Conservation (phyloP, 2,113 vertebrate genomes). For the Gymnorhina tibicen region DNA sequence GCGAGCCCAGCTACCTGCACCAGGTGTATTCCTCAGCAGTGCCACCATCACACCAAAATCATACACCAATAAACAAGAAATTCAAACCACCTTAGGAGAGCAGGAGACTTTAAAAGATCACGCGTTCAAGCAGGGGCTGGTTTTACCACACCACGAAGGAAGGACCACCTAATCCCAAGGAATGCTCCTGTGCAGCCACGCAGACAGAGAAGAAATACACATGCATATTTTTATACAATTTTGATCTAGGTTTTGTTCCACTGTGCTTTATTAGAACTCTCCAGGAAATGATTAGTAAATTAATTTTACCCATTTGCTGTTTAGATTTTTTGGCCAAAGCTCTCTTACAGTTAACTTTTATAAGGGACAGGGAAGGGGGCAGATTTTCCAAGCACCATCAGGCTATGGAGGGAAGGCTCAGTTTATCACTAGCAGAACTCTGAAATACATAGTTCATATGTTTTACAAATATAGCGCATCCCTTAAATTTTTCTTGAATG, state of each 20-base stretch:
- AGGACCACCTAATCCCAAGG: neutral
- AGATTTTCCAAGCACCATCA: neutral
- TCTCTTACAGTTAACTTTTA: neutral
- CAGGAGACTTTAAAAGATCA: neutral
- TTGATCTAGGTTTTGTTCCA: neutral
- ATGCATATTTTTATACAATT: neutral
- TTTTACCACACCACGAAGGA: neutral
- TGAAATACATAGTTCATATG: fast-evolving
- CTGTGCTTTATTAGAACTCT: neutral
- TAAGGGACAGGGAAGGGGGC: neutral
- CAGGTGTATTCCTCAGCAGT: neutral
- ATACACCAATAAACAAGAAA: neutral
- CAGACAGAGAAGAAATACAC: neutral
- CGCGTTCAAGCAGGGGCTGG: fast-evolving
- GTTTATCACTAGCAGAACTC: neutral
- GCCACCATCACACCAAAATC: fast-evolving
- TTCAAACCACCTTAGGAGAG: neutral
- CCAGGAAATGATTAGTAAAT: neutral
- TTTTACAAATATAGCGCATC: neutral
- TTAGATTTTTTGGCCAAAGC: neutral
- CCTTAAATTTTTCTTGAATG: neutral
- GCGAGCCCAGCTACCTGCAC: neutral
- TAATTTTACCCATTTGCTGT: neutral
- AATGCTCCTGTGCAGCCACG: neutral
- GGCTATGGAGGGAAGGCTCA: neutral